Evolutionary conservation across 2,797 vertebrate genomes (phyloP).

Genomic region (Gymnoscopelus microlampas): DNA sequence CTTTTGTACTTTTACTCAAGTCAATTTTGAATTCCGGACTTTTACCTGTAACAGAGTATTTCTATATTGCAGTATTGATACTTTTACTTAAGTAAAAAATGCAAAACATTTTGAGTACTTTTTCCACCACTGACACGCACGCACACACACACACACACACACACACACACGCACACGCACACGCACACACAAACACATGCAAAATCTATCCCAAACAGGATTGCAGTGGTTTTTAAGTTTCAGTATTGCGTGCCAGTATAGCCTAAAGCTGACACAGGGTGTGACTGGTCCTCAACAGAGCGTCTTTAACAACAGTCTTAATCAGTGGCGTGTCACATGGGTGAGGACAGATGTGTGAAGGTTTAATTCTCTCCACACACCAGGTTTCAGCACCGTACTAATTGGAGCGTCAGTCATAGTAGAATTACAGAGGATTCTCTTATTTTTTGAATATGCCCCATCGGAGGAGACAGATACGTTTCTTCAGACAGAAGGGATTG

Average conservation of each 20-base stretch:
- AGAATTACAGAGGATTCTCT: background rate
- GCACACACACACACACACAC: constrained; percentile 13
- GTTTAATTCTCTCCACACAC: constrained; percentile 68
- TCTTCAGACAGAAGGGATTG: background rate
- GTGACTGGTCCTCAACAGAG: constrained; percentile 28
- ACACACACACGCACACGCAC: constrained; percentile 1
- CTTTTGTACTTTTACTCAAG: no score
- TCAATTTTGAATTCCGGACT: no score
- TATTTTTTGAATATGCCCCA: background rate
- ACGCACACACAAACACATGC: constrained; percentile 10
- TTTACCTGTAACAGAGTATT: no score
- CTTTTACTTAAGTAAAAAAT: no score
- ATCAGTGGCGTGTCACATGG: constrained; percentile 58
- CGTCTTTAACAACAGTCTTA: constrained; percentile 57
- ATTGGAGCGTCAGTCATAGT: constrained; percentile 55
- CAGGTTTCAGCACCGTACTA: constrained; percentile 67
- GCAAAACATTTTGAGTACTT: no score
- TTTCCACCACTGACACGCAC: no score
- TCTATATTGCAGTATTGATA: no score
- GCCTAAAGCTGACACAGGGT: constrained; percentile 48
- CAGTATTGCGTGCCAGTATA: constrained; percentile 36
- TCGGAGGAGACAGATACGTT: no score
- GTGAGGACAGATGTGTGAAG: constrained; percentile 67
- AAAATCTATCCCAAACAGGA: constrained; percentile 13
- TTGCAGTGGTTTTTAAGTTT: constrained; percentile 6